Percentiles rank a stretch among this genome's conserved stretches.
Evolutionary conservation across 2,888 invertebrate genomes (phyloP).

Genomic region (Rotaria socialis): DNA sequence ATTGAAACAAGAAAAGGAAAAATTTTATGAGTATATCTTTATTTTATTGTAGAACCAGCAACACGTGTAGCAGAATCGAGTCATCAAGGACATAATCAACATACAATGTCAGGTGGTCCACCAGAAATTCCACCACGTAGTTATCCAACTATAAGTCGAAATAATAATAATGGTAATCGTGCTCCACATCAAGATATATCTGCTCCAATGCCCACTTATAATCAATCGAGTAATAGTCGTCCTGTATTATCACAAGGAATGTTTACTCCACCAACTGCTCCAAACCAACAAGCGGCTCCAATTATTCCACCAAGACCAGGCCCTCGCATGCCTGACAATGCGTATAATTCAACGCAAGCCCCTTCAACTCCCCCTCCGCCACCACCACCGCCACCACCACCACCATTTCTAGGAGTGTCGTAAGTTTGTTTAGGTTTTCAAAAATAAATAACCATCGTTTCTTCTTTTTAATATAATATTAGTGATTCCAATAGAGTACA

Average conservation of each 20-base stretch:
- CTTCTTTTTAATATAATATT: not conserved
- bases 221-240: not conserved
- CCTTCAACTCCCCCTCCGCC: not conserved
- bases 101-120: not conserved
- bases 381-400: not conserved
- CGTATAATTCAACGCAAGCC: not conserved
- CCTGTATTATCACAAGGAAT: not conserved
- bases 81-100: not conserved
- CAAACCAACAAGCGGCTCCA: not conserved
- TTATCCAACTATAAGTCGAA: not conserved
- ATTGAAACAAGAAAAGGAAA: not conserved
- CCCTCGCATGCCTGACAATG: not conserved
- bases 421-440: not conserved
- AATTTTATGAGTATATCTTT: not conserved
- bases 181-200: constrained; percentile 13
- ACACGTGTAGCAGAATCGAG: not conserved
- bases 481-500: not conserved
- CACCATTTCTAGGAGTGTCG: not conserved
- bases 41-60: not conserved
- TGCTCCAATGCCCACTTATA: not conserved
- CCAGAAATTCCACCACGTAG: not conserved
- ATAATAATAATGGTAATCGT: not conserved
- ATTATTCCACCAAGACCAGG: not conserved
- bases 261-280: not conserved
- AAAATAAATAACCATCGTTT: not conserved